These are phyloP conservation scores for Penelope pileata DNA, from an alignment of 2,113 vertebrate genomes.

Conservation along the genomic window DNA sequence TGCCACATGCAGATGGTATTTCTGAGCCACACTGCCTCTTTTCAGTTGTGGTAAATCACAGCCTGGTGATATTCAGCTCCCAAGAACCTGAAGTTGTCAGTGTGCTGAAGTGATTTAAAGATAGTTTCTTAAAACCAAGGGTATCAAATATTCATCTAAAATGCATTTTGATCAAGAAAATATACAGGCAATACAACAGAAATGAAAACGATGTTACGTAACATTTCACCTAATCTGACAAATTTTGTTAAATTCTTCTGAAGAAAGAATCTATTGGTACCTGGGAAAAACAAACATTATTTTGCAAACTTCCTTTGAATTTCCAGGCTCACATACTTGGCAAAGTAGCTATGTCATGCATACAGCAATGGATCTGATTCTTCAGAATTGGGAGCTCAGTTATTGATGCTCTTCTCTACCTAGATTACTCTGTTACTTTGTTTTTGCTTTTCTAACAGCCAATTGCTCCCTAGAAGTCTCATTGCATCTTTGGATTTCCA, in stretches of 20 bases:
- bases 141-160: constrained; percentile 29
- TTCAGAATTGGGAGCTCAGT: not conserved
- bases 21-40: not conserved
- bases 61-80: not conserved
- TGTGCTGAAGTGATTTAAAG: not conserved
- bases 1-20: not conserved
- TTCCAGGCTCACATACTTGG: not conserved
- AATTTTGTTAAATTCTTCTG: not conserved
- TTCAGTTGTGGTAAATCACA: not conserved
- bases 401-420: not conserved
- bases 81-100: not conserved
- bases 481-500: not conserved
- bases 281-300: not conserved
- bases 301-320: not conserved
- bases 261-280: not conserved
- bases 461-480: not conserved
- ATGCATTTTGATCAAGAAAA: not conserved
- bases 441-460: not conserved
- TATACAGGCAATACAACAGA: not conserved
- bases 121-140: constrained; percentile 2
- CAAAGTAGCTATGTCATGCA: not conserved
- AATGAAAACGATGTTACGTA: not conserved
- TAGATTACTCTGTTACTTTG: not conserved
- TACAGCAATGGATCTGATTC: not conserved
- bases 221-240: not conserved